These are phyloP conservation scores for Sepiola atlantica DNA, from an alignment of 2,888 invertebrate genomes.

Conservation along the genomic window DNA sequence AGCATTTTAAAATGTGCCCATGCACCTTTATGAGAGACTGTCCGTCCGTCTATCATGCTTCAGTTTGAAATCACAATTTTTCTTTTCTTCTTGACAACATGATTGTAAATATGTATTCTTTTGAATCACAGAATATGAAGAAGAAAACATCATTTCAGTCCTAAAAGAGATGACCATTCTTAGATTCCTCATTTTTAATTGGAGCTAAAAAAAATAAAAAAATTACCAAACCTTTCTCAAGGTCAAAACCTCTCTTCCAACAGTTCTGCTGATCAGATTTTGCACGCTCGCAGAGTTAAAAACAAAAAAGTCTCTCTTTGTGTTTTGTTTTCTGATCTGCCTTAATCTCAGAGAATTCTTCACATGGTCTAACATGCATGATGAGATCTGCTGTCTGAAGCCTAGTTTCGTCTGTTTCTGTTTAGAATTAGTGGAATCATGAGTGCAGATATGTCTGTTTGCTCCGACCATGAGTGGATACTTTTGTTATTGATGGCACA, in stretches of 20 bases:
- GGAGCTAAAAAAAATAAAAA: no score
- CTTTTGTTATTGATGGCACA: not conserved
- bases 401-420: not conserved
- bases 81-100: no score
- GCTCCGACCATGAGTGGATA: not conserved
- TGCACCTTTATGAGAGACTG: no score
- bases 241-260: not conserved
- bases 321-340: not conserved
- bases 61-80: no score
- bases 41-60: no score
- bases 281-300: not conserved
- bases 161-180: no score
- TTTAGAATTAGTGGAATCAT: not conserved
- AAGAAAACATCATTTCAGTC: no score
- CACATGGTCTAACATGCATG: not conserved
- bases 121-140: no score
- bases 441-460: conserved; percentile 32
- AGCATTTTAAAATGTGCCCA: no score
- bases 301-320: not conserved
- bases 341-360: not conserved
- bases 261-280: not conserved
- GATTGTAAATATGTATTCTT: no score
- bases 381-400: conserved; percentile 6
- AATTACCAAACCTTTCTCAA: not conserved
- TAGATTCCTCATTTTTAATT: no score